Percentiles rank a stretch among this genome's conserved stretches.
Conservation (phyloP, 2,797 vertebrate genomes). For the Vireo griseus region DNA sequence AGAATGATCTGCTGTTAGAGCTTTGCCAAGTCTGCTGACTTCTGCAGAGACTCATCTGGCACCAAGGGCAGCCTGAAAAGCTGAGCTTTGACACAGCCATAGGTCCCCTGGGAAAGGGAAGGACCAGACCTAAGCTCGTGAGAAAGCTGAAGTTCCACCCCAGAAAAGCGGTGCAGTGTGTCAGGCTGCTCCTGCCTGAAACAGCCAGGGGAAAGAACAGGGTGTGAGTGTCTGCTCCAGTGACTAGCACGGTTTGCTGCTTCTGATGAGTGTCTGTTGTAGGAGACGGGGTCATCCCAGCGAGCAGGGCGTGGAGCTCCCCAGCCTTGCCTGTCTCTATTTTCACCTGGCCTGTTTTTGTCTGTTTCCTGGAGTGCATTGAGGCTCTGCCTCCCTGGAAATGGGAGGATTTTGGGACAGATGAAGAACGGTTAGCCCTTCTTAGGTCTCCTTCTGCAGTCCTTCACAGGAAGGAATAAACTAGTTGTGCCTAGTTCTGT, state of each 20-base stretch:
- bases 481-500: not conserved
- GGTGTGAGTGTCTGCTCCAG: accelerated
- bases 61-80: not conserved
- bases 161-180: not conserved
- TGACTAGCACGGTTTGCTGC: accelerated
- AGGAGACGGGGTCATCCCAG: not conserved
- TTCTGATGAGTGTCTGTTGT: not conserved
- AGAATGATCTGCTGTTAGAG: not conserved
- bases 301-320: not conserved
- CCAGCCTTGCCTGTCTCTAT: not conserved
- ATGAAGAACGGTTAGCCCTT: not conserved
- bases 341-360: not conserved
- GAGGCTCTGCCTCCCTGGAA: not conserved
- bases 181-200: not conserved
- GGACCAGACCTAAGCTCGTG: not conserved
- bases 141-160: not conserved
- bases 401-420: not conserved
- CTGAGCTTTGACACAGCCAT: not conserved
- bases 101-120: not conserved
- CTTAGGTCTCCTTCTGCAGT: not conserved
- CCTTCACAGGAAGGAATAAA: not conserved
- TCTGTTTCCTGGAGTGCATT: not conserved
- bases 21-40: not conserved
- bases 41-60: not conserved
- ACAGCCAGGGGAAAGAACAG: not conserved